Base-by-base conservation (phyloP, 2,797 vertebrate species). In the Coranthus polyacanthus region DNA sequence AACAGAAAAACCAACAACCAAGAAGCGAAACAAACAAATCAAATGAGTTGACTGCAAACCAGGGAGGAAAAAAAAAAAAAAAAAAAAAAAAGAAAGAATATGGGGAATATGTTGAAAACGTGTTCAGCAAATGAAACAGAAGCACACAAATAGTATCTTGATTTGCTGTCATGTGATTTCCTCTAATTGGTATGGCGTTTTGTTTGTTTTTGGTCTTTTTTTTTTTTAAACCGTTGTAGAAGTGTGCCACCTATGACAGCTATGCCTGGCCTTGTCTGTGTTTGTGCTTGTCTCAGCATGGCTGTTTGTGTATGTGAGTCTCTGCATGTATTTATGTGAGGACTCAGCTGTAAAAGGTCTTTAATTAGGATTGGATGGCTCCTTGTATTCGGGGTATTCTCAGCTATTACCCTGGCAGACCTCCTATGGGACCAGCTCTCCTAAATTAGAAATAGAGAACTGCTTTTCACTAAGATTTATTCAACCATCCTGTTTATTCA, bases 351-450 rank as follows among this genome's bases (percentile, higher is more conserved):
- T 81, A 80, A 75, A 86, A 78, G 46, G 50, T 73, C 52, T 88
- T 86, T 90, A 88, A 91, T 92, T 85, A 87, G 83, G 72, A 80
- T 65, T 78, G 79, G 73, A 86, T 72, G 68, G 57, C 77, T 82
- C 44, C 55, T 68, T 58, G 60, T 76, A 74, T 81, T 81, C 61
- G 60, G 68, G 34, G 24, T 78, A 75, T 86, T 85, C 63, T 81
- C 68, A 81, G 75, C 64, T 68, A 72, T 85, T 82, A 69, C 52
- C 75, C 65, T 47, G 43, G 2, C 79, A 69, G 53, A 41, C 36
- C 68, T 82, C 84, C 79, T 53, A 18, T 64, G 72, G 75, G 80
- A 87, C 46, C 43, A 67, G 42, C 53, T 50, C 60, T 70, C 53
- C 52, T 68, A 63, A 82, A 85, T 84, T 87, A 85, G 78, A 75